Evolutionary conservation across 2,113 vertebrate genomes (phyloP), one percentile per base, ranked within the genome.

Genomic region (Hydropotes inermis): DNA sequence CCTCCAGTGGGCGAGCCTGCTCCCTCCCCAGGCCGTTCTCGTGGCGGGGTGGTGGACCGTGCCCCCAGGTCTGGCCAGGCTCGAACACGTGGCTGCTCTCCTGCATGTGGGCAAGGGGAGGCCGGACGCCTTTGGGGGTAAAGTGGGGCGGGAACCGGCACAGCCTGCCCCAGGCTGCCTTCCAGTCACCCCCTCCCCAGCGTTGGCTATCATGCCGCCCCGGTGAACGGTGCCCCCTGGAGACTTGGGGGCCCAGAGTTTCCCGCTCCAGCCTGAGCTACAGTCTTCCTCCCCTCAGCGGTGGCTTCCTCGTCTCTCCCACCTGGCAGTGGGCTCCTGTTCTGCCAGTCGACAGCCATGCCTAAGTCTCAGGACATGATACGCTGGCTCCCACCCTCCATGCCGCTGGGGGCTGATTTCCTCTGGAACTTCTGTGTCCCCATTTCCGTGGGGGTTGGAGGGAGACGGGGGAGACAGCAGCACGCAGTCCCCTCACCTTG

Each of bases 161-260:
- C 52, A 58, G 61, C 83, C 58, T 52, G n/a, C 83, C 47, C 30
- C 67, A 19, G 76, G 89, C 83, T 74, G n/a, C 28, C 39, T 96
- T 92, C 93, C 28, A 43, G 30, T 16, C 3, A 64, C 11, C 23
- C 60, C 60, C 54, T 87, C 78, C 61, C 79, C 33, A 36, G 89
- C 55, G 57, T 81, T 96, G 87, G 47, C 84, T 89, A 16, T 76
- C n/a, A 47, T 58, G 55, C 95, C 30, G 74, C 94, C 95, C 87
- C 95, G 47, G 2, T 47, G 9, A 33, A 39, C 33, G 67, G 25
- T 79, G 28, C 67, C 79, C 95, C 87, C 89, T 97, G 74, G 58
- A 3, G 30, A 89, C 16, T 91, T 6, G 39, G 45, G 45, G 25
- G 61, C 57, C 74, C 67, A 28, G 33, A 10, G 45, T 57, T 45